These are phyloP conservation scores for Condylura cristata DNA, from an alignment of 2,113 vertebrate genomes.

Conservation along the genomic window DNA sequence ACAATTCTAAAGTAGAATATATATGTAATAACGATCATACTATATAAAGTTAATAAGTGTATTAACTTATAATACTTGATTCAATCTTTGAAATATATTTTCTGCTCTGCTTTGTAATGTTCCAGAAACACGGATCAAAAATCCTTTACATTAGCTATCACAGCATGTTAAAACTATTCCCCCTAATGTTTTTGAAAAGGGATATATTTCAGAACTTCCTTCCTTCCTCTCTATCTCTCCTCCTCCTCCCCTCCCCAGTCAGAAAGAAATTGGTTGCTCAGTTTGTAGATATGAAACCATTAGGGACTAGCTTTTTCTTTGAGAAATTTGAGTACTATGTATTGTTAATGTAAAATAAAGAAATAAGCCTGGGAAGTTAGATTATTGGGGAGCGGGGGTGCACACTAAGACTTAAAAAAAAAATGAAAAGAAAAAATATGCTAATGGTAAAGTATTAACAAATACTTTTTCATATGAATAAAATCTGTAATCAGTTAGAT, in stretches of 20 bases:
- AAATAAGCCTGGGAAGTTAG: constrained; percentile 84
- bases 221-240: not conserved
- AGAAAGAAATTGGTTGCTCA: constrained; percentile 84
- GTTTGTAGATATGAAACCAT: constrained; percentile 85
- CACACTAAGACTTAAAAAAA: constrained; percentile 83
- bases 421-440: constrained; percentile 45
- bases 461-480: constrained; percentile 88
- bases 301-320: constrained; percentile 81
- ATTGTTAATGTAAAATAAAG: constrained; percentile 85
- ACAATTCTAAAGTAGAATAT: not conserved
- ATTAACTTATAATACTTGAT: constrained; percentile 70
- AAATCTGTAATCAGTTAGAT: constrained; percentile 95
- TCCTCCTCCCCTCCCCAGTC: constrained; percentile 69
- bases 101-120: constrained; percentile 72
- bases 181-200: constrained; percentile 80
- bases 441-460: constrained; percentile 86
- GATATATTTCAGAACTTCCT: constrained; percentile 81
- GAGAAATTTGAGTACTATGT: constrained; percentile 83
- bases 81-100: constrained; percentile 73
- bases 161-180: constrained; percentile 80
- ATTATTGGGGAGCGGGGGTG: constrained; percentile 75
- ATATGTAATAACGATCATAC: constrained; percentile 70
- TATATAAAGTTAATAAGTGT: constrained; percentile 67
- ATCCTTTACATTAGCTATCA: constrained; percentile 72
- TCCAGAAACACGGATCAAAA: constrained; percentile 58